Evolutionary conservation across 2,113 vertebrate species (phyloP), one percentile per base, ranked within the genome.

Genomic region (Phrynosoma blainvillii): DNA sequence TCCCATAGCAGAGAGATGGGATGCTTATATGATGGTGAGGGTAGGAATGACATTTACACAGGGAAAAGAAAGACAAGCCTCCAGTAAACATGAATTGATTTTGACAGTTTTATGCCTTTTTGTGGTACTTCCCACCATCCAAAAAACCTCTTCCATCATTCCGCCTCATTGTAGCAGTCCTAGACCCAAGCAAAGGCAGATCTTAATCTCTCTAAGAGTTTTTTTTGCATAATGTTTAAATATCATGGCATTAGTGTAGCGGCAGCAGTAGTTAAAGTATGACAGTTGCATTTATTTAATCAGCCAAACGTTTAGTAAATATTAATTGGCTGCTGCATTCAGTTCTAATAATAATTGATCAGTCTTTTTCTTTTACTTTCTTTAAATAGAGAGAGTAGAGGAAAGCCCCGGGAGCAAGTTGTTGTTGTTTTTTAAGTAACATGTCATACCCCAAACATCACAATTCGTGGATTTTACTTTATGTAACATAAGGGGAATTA

Each of bases 391-490:
- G 9, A 59, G 5, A 56, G 20, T 71, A 25, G 82, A 79, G 59
- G 74, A 0, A 0, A 84, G 71, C 21, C 84, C 76, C 84, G 82
- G 88, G 59, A 14, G 18, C 14, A 13, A 13, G 56, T 59, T 59
- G 11, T 6, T 71, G 76, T 95, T 92, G n/a, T 87, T 89, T 85
- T 89, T 75, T 90, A 87, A 1, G 14, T 66, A 52, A 3, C 85
- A 94, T 93, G 90, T 88, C 0, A 0, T 77, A 47, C 27, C 65
- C 76, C 84, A 91, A 68, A 90, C 10, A 65, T 80, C 21, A 84
- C 82, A 82, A 40, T 36, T 91, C 75, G 56, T 79, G 4, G 81
- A 82, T 87, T 87, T 56, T 66, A 85, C 52, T 80, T 86, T 88
- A 30, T 25, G 25, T 82, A 14, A 65, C 30, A 30, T 20, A 68